Base-by-base conservation (phyloP, 1,140 invertebrate genomes). In the fruit fly (Drosophila melanogaster) region DNA sequence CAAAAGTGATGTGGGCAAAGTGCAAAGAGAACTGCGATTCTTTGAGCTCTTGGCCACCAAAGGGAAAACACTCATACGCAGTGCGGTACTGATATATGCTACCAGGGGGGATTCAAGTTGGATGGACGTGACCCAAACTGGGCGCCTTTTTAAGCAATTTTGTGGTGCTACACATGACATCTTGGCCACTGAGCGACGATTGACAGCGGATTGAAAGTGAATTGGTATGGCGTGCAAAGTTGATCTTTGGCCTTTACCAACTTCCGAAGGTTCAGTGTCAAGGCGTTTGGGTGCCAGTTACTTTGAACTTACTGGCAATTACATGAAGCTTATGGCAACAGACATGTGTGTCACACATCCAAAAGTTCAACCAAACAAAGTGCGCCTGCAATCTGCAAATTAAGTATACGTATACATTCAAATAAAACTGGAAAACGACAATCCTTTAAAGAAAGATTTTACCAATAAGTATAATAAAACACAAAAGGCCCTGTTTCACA, bases 121-220 rank as follows among this genome's bases (percentile, higher is more conserved):
- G 15, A 60, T 60, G 37, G 37, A 33, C 35, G 17, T 55, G 47
- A 51, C 65, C 37, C 37, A 26, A 26, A 35, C 33, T 40, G 43
- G 12, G 41, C 14, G 33, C 2, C 7, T 12, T 40, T 56, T 44
- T 50, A 43, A 17, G 37, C 58, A 75, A 67, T 76, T 76, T 71
- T 71, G 66, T 56, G 78, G 55, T 65, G 73, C 61, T 72, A 77
- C 65, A 81, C 72, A 77, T 81, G 78, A 81, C 78, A 81, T 81
- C 76, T 81, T 77, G 78, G 56, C 56, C 62, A 70, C 66, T 40
- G 15, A 17, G 38, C 67, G 64, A 70, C 41, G 33, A 70, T 70
- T 70, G 66, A 70, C 64, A 70, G 17, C 6, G 47, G 33, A 46
- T 38, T 54, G 40, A 38, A 66, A 46, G 47, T n/a, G 61, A 69